Percentiles rank a stretch among this genome's conserved stretches.
Conservation (phyloP, 2,888 invertebrate genomes). For the Candidula unifasciata region DNA sequence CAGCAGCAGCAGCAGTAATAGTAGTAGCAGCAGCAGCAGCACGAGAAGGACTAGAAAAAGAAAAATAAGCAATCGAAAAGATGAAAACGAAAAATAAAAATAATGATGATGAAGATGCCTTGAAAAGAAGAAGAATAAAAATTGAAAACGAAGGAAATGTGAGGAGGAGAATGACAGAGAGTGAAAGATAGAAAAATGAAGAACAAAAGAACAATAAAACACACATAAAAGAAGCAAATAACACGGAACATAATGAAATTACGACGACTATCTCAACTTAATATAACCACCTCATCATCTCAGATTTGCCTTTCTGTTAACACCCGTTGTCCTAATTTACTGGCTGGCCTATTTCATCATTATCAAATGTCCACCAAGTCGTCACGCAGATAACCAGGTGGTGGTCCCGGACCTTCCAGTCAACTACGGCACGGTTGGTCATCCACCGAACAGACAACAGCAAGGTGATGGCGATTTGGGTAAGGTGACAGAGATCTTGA, state of each 20-base stretch:
- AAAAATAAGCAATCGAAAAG: background rate
- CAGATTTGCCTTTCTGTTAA: constrained; percentile 69
- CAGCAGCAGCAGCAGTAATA: background rate
- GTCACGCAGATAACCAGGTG: background rate
- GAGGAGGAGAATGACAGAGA: background rate
- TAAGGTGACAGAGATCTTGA: too few relatives aligned
- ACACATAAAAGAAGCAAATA: too few relatives aligned
- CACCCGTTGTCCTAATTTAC: constrained; percentile 66
- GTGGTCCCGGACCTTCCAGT: background rate
- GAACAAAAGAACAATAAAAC: background rate
- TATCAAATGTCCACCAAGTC: constrained; percentile 56
- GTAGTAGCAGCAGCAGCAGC: background rate
- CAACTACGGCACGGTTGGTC: too few relatives aligned
- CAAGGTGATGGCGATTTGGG: too few relatives aligned
- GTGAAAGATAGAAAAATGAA: background rate
- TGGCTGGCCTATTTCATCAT: constrained; percentile 65
- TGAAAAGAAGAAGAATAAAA: background rate
- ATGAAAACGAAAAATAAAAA: background rate
- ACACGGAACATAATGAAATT: too few relatives aligned
- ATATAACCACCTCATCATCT: background rate
- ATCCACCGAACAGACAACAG: too few relatives aligned
- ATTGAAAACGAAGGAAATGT: background rate
- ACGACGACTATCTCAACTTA: too few relatives aligned
- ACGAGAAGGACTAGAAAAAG: background rate
- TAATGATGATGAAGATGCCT: background rate